Evolutionary conservation across 2,797 vertebrate species (phyloP).

Genomic region (Syndactyla subalaris): DNA sequence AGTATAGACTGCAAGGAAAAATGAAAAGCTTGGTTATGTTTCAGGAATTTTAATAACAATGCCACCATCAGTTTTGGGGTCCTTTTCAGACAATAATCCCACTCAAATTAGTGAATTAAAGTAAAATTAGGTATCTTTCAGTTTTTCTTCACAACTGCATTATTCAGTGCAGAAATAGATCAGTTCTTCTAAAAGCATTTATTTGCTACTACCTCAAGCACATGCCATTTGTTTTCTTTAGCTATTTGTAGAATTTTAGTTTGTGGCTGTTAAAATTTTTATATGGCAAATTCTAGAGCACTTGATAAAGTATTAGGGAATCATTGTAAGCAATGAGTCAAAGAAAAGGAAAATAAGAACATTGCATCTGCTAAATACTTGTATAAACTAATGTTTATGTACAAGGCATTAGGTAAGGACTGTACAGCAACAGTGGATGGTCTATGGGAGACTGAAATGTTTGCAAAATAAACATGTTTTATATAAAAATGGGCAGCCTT

Average conservation of each 20-base stretch:
- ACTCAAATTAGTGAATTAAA: background rate
- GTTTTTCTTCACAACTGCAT: background rate
- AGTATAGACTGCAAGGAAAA: background rate
- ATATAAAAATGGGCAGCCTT: background rate
- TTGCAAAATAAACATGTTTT: background rate
- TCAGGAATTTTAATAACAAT: background rate
- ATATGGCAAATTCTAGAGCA: background rate
- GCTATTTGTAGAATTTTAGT: background rate
- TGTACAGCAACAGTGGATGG: background rate
- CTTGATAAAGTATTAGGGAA: background rate
- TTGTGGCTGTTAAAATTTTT: background rate
- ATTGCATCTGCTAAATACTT: background rate
- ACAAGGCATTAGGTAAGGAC: background rate
- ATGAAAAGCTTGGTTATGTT: background rate
- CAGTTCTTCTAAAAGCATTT: background rate
- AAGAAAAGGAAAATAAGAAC: background rate
- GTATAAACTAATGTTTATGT: background rate
- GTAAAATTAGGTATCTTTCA: background rate
- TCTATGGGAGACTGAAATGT: background rate
- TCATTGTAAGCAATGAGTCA: background rate
- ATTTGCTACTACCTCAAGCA: background rate
- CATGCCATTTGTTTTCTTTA: background rate
- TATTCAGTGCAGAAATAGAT: background rate
- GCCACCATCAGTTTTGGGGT: background rate
- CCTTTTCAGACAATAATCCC: background rate